Evolutionary conservation across 2,888 invertebrate species (phyloP).

Genomic region (Anarsia innoxiella): DNA sequence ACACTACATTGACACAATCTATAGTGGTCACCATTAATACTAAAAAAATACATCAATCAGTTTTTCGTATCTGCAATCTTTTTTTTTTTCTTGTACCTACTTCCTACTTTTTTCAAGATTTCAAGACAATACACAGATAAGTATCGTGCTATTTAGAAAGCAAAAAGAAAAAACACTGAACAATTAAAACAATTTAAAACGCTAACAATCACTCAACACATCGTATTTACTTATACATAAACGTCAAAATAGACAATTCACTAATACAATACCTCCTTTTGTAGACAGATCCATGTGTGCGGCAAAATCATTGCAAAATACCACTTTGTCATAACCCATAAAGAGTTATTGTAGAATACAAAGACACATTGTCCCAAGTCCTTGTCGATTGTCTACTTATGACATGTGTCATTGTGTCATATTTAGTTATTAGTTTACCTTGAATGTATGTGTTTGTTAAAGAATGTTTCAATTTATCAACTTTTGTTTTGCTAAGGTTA

Average conservation of each 20-base stretch:
- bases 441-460: slow-evolving; percentile 17
- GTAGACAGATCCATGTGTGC: slow-evolving; percentile 33
- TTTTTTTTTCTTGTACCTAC: too few relatives aligned
- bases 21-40: too few relatives aligned
- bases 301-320: slow-evolving; percentile 63
- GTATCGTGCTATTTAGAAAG: too few relatives aligned
- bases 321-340: slow-evolving; percentile 56
- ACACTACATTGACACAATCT: too few relatives aligned
- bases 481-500: background rate
- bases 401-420: slow-evolving; percentile 33
- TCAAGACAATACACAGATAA: too few relatives aligned
- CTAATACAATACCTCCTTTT: slow-evolving; percentile 31
- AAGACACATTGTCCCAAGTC: slow-evolving; percentile 50
- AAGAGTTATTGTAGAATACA: slow-evolving; percentile 55
- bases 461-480: slow-evolving; percentile 10
- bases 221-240: slow-evolving; percentile 38
- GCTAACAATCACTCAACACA: slow-evolving; percentile 30
- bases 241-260: slow-evolving; percentile 44
- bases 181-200: too few relatives aligned
- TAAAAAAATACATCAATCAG: too few relatives aligned
- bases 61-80: too few relatives aligned
- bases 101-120: too few relatives aligned
- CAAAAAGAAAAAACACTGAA: too few relatives aligned
- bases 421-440: slow-evolving; percentile 31
- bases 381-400: slow-evolving; percentile 58